phyloP scores from a whole-genome alignment of 2,888 invertebrate genomes.

The Drosophila tanythrix region DNA sequence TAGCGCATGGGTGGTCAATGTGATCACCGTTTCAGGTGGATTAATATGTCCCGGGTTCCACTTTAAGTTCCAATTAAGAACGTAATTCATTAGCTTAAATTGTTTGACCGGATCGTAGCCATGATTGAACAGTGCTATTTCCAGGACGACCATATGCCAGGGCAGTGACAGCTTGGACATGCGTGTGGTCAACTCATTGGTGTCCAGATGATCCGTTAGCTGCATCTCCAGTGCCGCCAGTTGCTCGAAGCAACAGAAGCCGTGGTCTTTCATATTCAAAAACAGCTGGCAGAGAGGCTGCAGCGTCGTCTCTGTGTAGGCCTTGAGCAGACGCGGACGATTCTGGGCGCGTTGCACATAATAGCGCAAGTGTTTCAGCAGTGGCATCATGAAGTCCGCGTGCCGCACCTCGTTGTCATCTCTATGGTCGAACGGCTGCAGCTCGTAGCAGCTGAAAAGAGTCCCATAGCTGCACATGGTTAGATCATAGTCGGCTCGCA shows the following conservation, averaged over 20 bases:
- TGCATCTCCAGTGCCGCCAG: constrained; percentile 72
- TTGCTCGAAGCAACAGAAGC: constrained; percentile 75
- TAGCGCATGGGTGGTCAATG: constrained; percentile 63
- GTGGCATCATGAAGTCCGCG: constrained; percentile 68
- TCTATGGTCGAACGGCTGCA: constrained; percentile 44
- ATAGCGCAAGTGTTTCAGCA: constrained; percentile 64
- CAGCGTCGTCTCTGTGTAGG: constrained; percentile 55
- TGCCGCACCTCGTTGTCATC: constrained; percentile 25
- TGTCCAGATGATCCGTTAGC: constrained; percentile 33
- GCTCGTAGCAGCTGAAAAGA: constrained; percentile 73
- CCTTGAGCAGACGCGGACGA: constrained; percentile 32
- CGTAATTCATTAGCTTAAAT: constrained; percentile 24
- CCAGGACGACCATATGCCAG: constrained; percentile 69
- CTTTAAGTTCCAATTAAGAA: constrained; percentile 19
- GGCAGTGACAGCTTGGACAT: constrained; percentile 58
- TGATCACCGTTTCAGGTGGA: constrained; percentile 30
- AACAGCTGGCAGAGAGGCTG: constrained; percentile 70
- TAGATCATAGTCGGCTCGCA: constrained; percentile 66
- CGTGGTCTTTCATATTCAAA: constrained; percentile 59
- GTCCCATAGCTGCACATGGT: constrained; percentile 60
- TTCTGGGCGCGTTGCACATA: constrained; percentile 71
- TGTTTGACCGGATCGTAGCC: constrained; percentile 44
- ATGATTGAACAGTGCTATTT: constrained; percentile 72
- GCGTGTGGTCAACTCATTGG: not conserved
- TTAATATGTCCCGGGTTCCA: not conserved